Evolutionary conservation across 1,140 invertebrate genomes (phyloP), one percentile per base, ranked within the genome.

Genomic region (Cryptotermes secundus): DNA sequence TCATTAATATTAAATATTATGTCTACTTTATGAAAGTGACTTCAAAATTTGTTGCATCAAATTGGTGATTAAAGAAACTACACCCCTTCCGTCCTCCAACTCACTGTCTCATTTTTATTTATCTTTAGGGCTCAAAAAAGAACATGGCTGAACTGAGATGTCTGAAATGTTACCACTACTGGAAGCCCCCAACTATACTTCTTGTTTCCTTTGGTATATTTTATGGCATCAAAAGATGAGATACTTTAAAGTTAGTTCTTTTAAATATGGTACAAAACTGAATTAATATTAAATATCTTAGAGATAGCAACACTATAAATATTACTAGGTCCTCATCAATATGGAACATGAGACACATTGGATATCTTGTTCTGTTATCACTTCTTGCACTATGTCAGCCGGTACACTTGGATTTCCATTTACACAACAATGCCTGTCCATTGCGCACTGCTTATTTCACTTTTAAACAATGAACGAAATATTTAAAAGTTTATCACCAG

Each of bases 201-300:
- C n/a, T 19, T n/a, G 59, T 26, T 65, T 49, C 45, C 16, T n/a
- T 65, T 65, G 24, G 3, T 65, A 59, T 22, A n/a, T 65, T 65
- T 19, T n/a, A n/a, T 26, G 3, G 24, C 26, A n/a, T n/a, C n/a
- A n/a, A 65, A 65, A n/a, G 22, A 65, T n/a, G 22, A 7, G 6
- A n/a, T 65, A 65, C n/a, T 49, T 49, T 19, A 49, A 31, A 65
- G 24, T 65, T 65, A 65, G 3, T n/a, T 65, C 6, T 65, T 14
- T n/a, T n/a, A n/a, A 65, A n/a, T 65, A 12, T 65, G 59, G 59
- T 65, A 65, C 59, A 65, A 65, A 65, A 65, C n/a, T 65, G 59
- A 65, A 65, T 65, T 65, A 65, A n/a, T 65, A 24, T 65, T 26
- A 6, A n/a, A 65, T 65, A 65, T 65, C 26, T n/a, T 65, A 65